Evolutionary conservation across 2,113 vertebrate genomes (phyloP).

Genomic region (Acanthisitta chloris): DNA sequence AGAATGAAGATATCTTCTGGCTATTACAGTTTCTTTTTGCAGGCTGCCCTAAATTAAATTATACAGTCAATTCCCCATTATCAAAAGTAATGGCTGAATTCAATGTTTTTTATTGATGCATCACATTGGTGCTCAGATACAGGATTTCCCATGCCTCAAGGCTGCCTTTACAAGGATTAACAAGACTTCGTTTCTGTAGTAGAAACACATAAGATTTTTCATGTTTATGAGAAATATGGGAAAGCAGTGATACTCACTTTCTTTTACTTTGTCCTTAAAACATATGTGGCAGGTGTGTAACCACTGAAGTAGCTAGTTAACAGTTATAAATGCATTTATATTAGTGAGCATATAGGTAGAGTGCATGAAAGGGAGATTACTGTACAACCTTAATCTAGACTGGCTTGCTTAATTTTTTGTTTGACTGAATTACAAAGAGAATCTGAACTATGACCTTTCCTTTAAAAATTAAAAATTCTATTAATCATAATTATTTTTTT

Average conservation of each 20-base stretch:
- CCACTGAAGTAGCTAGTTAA: neutral
- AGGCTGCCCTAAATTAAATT: neutral
- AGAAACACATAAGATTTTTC: neutral
- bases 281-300: neutral
- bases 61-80: neutral
- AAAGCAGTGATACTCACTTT: neutral
- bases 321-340: neutral
- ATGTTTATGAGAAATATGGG: neutral
- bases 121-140: neutral
- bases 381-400: neutral
- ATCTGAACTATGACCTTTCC: neutral
- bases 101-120: neutral
- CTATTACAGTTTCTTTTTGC: neutral
- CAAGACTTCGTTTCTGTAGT: neutral
- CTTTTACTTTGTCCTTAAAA: neutral
- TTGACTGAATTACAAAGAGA: neutral
- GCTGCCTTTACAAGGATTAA: neutral
- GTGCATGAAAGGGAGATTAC: neutral
- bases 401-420: neutral
- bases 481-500: neutral
- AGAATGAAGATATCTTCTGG: neutral
- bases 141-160: neutral
- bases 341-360: neutral
- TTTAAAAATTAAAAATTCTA: neutral
- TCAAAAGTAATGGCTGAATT: neutral